phyloP scores from a whole-genome alignment of 2,797 vertebrate genomes.

The Sebastes glaucus region DNA sequence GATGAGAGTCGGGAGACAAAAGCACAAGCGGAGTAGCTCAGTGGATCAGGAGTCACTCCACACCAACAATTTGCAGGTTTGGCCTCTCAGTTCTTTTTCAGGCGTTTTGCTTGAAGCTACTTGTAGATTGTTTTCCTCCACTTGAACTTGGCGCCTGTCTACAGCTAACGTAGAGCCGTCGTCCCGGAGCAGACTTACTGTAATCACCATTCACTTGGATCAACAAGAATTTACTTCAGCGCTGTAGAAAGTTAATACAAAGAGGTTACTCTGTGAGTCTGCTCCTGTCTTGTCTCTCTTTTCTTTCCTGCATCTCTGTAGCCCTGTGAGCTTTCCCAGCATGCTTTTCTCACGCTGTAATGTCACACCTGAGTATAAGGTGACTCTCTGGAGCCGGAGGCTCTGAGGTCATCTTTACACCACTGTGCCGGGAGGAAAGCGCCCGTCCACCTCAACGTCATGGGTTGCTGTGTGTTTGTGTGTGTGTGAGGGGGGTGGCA shows the following conservation, averaged over 20 bases:
- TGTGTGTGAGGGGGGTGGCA: not conserved
- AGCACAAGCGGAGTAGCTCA: not conserved
- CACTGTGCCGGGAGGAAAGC: conserved; percentile 52
- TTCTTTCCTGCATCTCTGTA: conserved; percentile 24
- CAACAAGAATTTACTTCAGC: not conserved
- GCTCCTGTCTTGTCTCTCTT: conserved; percentile 10
- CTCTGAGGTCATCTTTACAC: conserved; percentile 76
- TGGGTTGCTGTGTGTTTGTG: not conserved
- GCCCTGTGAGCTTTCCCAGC: conserved; percentile 71
- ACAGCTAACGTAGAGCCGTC: not conserved
- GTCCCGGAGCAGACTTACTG: not conserved
- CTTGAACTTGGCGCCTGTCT: not conserved
- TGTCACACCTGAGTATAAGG: conserved; percentile 85
- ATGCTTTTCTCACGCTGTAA: conserved; percentile 82
- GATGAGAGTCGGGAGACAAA: not conserved
- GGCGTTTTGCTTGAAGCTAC: not conserved
- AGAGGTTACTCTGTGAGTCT: conserved; percentile 19
- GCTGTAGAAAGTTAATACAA: conserved; percentile 4
- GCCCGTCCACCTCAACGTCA: not conserved
- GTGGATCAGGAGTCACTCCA: not conserved
- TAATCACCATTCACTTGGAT: not conserved
- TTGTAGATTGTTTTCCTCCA: not conserved
- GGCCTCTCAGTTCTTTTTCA: not conserved
- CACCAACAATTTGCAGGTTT: not conserved
- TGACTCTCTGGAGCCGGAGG: conserved; percentile 70